These are phyloP conservation scores for Ictalurus punctatus DNA, from an alignment of 2,113 vertebrate species.

Conservation along the genomic window DNA sequence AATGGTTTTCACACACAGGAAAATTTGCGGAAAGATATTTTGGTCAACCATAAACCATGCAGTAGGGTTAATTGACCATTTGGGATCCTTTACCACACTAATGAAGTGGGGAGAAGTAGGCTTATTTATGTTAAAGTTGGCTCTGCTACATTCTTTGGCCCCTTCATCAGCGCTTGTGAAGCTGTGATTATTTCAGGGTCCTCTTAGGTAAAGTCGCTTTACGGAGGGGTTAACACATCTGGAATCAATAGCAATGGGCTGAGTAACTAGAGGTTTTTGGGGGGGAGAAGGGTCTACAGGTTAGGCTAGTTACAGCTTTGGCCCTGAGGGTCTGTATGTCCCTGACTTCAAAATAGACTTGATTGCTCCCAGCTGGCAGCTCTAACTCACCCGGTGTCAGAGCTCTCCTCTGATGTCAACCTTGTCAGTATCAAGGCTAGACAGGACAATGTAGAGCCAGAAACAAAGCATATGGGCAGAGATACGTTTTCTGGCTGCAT, in stretches of 20 bases:
- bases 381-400: slow-evolving; percentile 80
- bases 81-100: slow-evolving; percentile 16
- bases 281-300: slow-evolving; percentile 61
- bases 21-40: neutral
- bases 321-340: slow-evolving; percentile 78
- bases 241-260: slow-evolving; percentile 75
- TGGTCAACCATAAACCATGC: slow-evolving; percentile 9
- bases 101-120: slow-evolving; percentile 35
- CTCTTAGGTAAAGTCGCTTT: slow-evolving; percentile 66
- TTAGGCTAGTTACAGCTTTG: slow-evolving; percentile 72
- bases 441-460: slow-evolving; percentile 68
- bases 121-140: slow-evolving; percentile 49
- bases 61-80: slow-evolving; percentile 27
- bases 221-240: slow-evolving; percentile 68
- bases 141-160: slow-evolving; percentile 34
- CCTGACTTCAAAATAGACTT: slow-evolving; percentile 82
- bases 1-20: slow-evolving; percentile 8
- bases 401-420: slow-evolving; percentile 79
- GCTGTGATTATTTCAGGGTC: slow-evolving; percentile 63
- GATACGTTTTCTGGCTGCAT: slow-evolving; percentile 6
- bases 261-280: slow-evolving; percentile 67
- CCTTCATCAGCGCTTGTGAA: slow-evolving; percentile 42
- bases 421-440: slow-evolving; percentile 78
- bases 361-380: slow-evolving; percentile 82
- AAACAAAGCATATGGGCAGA: slow-evolving; percentile 54